phyloP scores from a whole-genome alignment of 23 tunicate species.

The Trididemnum miniatum region DNA sequence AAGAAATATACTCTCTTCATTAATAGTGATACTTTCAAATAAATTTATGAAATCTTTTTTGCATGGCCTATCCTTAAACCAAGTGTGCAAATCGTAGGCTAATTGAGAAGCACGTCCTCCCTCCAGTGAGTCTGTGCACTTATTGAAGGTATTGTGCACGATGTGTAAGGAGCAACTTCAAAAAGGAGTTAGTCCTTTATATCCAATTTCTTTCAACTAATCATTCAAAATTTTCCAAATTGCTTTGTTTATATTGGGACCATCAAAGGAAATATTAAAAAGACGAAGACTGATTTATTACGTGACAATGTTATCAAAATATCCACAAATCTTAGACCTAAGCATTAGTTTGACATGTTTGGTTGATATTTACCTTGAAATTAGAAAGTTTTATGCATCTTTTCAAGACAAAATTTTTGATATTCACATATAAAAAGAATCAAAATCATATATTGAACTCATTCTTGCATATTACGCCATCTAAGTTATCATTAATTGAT shows the following conservation, averaged over 20 bases:
- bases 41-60: constrained; percentile 5
- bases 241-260: constrained; percentile 7
- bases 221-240: neutral
- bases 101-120: constrained; percentile 15
- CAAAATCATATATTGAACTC: too few species aligned
- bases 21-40: neutral
- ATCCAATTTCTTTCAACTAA: neutral
- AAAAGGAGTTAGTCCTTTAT: constrained; percentile 1
- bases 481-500: too few species aligned
- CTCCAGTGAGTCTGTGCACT: constrained; percentile 1
- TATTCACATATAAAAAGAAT: too few species aligned
- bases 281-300: too few species aligned
- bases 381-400: too few species aligned
- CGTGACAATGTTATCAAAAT: too few species aligned
- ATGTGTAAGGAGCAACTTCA: constrained; percentile 7
- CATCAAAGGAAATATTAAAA: constrained; percentile 5
- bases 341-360: too few species aligned
- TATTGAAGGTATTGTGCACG: neutral
- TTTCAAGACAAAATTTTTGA: too few species aligned
- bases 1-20: neutral
- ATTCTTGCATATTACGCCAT: too few species aligned
- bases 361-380: too few species aligned
- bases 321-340: too few species aligned
- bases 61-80: constrained; percentile 19
- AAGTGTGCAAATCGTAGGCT: neutral